Evolutionary conservation across 1,140 invertebrate genomes (phyloP), one percentile per base, ranked within the genome.

Genomic region (Drosophila littoralis): DNA sequence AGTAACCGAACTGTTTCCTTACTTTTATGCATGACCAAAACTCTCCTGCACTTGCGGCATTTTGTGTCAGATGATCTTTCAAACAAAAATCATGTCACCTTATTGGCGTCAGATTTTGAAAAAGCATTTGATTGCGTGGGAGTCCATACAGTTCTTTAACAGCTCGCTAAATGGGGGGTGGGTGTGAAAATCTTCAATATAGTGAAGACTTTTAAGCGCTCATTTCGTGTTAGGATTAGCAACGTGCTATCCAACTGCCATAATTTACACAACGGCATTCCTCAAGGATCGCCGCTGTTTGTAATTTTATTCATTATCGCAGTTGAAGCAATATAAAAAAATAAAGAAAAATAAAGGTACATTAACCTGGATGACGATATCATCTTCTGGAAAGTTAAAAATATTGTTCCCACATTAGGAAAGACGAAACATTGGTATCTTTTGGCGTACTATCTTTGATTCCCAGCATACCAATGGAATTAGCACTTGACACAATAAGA

Each of bases 111-210:
- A 10, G 63, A 74, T 61, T 67, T 74, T 48, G 63, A 54, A 57
- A 69, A 54, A 46, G 73, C 66, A 52, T 70, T 69, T 36, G 59
- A 64, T 45, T 51, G 66, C 28, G 54, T 69, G 38, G 38, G 66
- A 57, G 58, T 42, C 10, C 65, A 69, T 58, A 52, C 59, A 22
- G 65, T 75, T 43, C 65, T 63, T 55, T 50, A 63, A n/a, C 50
- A 43, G 40, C 58, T 68, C 22, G 42, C 10, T 15, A 33, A 13
- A 54, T 51, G 48, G 60, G 46, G 12, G 45, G 9, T 63, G 35
- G 35, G 38, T 22, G 22, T 22, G 22, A 22, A 22, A 17, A 17
- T 17, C 17, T 17, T 17, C 17, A 17, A 22, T 22, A 22, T 22
- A 22, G 0, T 22, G 22, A 22, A 22, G 22, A 2, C 22, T 22